Base-by-base conservation (phyloP, 1,140 invertebrate genomes). In the Drosophila neocordata region DNA sequence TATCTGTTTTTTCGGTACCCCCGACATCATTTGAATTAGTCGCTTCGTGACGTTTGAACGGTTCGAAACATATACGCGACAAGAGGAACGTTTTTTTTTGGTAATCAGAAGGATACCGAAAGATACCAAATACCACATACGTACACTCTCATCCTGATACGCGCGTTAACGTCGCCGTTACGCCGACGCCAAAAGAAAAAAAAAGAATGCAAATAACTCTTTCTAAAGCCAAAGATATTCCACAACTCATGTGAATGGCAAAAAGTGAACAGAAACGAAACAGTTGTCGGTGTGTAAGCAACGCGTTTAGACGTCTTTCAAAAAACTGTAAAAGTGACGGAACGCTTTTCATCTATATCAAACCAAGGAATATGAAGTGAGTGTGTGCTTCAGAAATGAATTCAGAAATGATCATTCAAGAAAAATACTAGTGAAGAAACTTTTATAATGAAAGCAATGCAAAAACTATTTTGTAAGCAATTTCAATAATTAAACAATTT, bases 1-100 rank as follows among this genome's bases (percentile, higher is more conserved):
- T 78, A 75, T 74, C 71, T 87, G 83, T 87, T 79, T 88, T 87
- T 83, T 88, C 73, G 75, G 75, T 59, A 70, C 53, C 75, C 66
- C 72, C 83, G 83, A 88, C 82, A 89, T 91, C 85, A 89, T 89
- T 91, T 87, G 89, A 89, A 90, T 90, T 91, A 91, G 89, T 91
- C 89, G 89, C 80, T 91, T 90, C 82, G 89, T 89, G 90, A 91
- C 89, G 90, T 90, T 91, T 90, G 89, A 89, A 90, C 89, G 85
- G 89, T 90, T 90, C 83, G 75, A 88, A 77, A 90, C 89, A 90
- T 89, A 90, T 71, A 90, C 85, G 82, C 84, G 79, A 79, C 80
- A 31, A 31, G 27, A 31, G 27, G 7, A 1, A 31, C 27, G 27
- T 31, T 31, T 6, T 31, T 31, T 31, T 31, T 31, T 1, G 27